Evolutionary conservation across 2,113 vertebrate genomes (phyloP).

Genomic region (Amphiprion percula): DNA sequence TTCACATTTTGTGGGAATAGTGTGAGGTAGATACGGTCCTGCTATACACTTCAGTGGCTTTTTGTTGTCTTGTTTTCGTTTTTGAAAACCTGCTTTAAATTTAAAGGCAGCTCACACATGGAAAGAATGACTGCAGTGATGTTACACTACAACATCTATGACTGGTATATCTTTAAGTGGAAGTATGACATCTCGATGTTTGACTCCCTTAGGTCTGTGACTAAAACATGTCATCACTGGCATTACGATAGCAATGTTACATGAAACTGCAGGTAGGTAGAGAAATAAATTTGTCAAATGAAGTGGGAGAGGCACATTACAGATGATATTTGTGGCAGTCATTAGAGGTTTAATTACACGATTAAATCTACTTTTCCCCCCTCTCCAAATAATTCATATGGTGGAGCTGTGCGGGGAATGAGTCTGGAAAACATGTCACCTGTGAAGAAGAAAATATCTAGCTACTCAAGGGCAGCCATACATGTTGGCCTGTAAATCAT

Average conservation of each 20-base stretch:
- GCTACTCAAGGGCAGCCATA: conserved; percentile 65
- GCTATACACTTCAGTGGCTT: neutral
- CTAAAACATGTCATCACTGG: conserved; percentile 37
- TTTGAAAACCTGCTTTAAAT: neutral
- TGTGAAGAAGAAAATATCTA: conserved; percentile 36
- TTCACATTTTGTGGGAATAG: neutral
- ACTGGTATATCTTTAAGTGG: neutral
- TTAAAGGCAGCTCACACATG: neutral
- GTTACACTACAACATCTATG: neutral
- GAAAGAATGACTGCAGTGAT: neutral
- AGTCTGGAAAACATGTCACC: conserved; percentile 31
- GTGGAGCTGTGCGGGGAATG: conserved; percentile 11
- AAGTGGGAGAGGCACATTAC: conserved; percentile 12
- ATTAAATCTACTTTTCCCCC: neutral
- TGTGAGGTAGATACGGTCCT: neutral
- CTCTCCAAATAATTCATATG: conserved; percentile 4
- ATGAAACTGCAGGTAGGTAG: conserved; percentile 36
- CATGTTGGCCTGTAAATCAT: conserved; percentile 74
- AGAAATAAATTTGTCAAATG: conserved; percentile 38
- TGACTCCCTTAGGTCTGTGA: conserved; percentile 1
- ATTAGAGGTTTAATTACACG: conserved; percentile 26
- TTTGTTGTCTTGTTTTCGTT: conserved; percentile 2
- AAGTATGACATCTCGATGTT: neutral
- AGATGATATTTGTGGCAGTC: conserved; percentile 40
- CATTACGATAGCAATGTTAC: conserved; percentile 24